A percentile compares a stretch with the other conserved stretches of the same genome.
Conservation (phyloP, 2,113 vertebrate species). For the Gobius niger region DNA sequence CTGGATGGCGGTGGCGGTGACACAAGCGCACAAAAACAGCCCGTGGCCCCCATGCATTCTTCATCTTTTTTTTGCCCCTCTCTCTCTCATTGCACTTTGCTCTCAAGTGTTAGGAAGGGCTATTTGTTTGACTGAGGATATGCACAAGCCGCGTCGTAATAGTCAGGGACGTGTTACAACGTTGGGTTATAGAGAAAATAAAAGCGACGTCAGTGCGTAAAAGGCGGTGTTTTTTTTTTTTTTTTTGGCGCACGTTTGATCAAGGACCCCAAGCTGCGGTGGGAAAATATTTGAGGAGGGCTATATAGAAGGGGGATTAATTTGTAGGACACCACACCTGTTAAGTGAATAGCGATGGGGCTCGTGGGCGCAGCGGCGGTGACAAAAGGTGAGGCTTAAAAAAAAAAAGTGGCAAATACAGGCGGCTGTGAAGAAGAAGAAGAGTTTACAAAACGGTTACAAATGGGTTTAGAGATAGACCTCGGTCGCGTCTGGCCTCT, state of each 20-base stretch:
- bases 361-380: background rate
- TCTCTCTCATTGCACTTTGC: constrained; percentile 51
- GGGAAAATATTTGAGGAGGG: constrained; percentile 21
- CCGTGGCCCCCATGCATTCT: background rate
- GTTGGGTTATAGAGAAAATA: constrained; percentile 55
- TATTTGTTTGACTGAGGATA: constrained; percentile 69
- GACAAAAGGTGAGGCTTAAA: background rate
- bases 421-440: background rate
- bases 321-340: constrained; percentile 41
- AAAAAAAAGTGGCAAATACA: background rate
- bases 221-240: background rate
- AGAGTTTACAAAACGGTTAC: background rate
- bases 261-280: constrained; percentile 13
- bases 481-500: background rate
- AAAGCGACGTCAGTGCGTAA: background rate
- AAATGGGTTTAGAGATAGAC: background rate
- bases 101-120: constrained; percentile 59
- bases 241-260: constrained; percentile 47
- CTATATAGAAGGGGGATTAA: constrained; percentile 43
- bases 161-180: constrained; percentile 56
- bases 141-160: constrained; percentile 55
- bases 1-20: constrained; percentile 22
- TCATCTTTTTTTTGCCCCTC: constrained; percentile 13
- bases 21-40: constrained; percentile 28
- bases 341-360: constrained; percentile 43